phyloP scores from a whole-genome alignment of 2,113 vertebrate species.

The Seriola aureovittata region DNA sequence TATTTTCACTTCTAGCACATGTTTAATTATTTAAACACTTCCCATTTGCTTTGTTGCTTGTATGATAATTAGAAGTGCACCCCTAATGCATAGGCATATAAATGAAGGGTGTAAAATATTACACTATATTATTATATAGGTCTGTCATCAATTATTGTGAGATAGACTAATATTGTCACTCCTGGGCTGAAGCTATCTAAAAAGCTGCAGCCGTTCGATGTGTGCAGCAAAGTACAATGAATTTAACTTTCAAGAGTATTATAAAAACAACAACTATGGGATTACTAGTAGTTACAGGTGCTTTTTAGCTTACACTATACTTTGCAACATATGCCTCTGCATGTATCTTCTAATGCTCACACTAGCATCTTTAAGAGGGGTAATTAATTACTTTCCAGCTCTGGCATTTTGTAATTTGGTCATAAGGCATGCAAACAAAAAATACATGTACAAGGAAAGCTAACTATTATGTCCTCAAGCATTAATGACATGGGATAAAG shows the following conservation, averaged over 20 bases:
- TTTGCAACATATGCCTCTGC: background rate
- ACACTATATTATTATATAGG: background rate
- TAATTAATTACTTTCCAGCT: background rate
- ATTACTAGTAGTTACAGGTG: slow-evolving; percentile 1
- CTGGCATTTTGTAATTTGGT: background rate
- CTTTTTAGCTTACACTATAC: background rate
- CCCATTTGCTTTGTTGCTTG: background rate
- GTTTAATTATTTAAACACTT: slow-evolving; percentile 24
- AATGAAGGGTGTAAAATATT: background rate
- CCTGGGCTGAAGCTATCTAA: slow-evolving; percentile 1
- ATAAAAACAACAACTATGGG: background rate
- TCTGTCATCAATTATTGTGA: slow-evolving; percentile 1
- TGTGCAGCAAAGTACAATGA: background rate
- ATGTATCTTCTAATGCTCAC: background rate
- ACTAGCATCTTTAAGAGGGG: background rate
- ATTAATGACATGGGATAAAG: slow-evolving; percentile 9
- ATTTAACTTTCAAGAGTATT: background rate
- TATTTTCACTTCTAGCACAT: background rate
- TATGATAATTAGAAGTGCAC: slow-evolving; percentile 1
- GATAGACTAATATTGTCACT: background rate
- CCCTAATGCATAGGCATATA: background rate
- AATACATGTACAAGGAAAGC: background rate
- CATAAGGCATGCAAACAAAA: slow-evolving; percentile 27
- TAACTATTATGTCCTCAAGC: background rate
- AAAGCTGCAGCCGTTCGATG: background rate